These are phyloP conservation scores for Cyrtodaria siliqua DNA, from an alignment of 2,888 invertebrate species.

Conservation along the genomic window DNA sequence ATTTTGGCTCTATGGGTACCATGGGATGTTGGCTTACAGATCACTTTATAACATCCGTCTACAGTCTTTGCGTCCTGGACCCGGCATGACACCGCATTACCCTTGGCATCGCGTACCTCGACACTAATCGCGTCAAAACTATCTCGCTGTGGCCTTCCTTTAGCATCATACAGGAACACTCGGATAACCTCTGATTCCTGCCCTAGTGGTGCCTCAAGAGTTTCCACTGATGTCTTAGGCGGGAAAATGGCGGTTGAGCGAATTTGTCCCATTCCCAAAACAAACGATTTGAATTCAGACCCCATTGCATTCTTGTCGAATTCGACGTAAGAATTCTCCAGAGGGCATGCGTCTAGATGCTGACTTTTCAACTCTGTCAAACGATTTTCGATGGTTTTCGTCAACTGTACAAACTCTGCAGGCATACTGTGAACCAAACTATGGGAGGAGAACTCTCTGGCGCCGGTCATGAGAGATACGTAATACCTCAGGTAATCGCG, in stretches of 20 bases:
- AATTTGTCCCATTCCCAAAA: conserved; percentile 66
- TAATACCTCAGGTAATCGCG: conserved; percentile 63
- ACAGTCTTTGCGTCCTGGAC: conserved; percentile 67
- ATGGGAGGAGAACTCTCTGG: conserved; percentile 65
- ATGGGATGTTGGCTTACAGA: conserved; percentile 60
- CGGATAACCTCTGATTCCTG: conserved; percentile 66
- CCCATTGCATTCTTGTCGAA: conserved; percentile 67
- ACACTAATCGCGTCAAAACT: conserved; percentile 66
- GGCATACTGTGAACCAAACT: conserved; percentile 68
- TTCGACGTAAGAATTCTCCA: conserved; percentile 67
- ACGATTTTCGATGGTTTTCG: conserved; percentile 59
- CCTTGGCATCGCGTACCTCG: conserved; percentile 64
- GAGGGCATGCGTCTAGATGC: conserved; percentile 63
- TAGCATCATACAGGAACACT: conserved; percentile 67
- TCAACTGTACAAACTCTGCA: conserved; percentile 64
- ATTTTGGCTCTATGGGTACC: conserved; percentile 62
- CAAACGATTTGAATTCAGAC: conserved; percentile 61
- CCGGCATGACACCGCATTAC: conserved; percentile 52
- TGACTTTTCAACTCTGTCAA: conserved; percentile 56
- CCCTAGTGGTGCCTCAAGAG: conserved; percentile 65
- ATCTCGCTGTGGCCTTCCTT: conserved; percentile 66
- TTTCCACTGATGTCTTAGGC: conserved; percentile 68
- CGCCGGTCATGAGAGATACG: conserved; percentile 62
- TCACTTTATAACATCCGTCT: conserved; percentile 67
- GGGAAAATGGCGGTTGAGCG: conserved; percentile 69